These are phyloP conservation scores for Andrena cerasifolii DNA, from an alignment of 1,140 invertebrate species.

Conservation along the genomic window DNA sequence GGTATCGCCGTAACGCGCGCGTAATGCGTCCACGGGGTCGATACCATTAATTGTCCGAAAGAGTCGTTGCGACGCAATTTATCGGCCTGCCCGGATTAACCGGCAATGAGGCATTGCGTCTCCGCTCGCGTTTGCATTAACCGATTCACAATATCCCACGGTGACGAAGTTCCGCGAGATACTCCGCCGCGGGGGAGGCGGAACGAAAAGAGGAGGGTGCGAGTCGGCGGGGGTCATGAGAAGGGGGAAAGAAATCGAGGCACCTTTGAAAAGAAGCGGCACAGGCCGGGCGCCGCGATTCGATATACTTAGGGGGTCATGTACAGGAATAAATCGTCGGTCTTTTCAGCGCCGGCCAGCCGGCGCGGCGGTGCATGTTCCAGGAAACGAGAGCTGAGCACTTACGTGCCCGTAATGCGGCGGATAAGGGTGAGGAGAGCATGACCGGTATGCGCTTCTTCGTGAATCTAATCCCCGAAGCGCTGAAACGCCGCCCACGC, in stretches of 20 bases:
- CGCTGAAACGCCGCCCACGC: constrained; percentile 63
- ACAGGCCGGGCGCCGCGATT: not conserved
- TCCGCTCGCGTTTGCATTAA: not conserved
- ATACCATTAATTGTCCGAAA: constrained; percentile 45
- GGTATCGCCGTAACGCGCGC: constrained; percentile 5
- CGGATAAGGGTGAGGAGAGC: constrained; percentile 49
- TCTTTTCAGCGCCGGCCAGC: constrained; percentile 28
- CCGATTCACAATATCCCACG: not conserved
- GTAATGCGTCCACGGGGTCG: constrained; percentile 38
- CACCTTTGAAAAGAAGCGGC: not conserved
- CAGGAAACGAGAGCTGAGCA: constrained; percentile 51
- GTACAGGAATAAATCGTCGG: constrained; percentile 23
- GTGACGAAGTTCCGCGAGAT: not conserved
- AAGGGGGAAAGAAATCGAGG: not conserved
- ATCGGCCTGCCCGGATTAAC: constrained; percentile 18
- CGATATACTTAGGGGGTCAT: constrained; percentile 9
- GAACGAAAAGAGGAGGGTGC: not conserved
- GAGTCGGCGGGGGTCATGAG: too few relatives aligned
- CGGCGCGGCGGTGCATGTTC: constrained; percentile 27
- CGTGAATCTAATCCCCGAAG: constrained; percentile 56
- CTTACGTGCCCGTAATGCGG: constrained; percentile 51
- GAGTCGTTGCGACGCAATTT: constrained; percentile 25
- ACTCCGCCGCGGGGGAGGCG: too few relatives aligned
- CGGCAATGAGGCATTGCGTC: not conserved
- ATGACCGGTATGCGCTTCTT: constrained; percentile 57